Conservation (phyloP, 2,888 invertebrate genomes). For the Pharmacophagus antenor region DNA sequence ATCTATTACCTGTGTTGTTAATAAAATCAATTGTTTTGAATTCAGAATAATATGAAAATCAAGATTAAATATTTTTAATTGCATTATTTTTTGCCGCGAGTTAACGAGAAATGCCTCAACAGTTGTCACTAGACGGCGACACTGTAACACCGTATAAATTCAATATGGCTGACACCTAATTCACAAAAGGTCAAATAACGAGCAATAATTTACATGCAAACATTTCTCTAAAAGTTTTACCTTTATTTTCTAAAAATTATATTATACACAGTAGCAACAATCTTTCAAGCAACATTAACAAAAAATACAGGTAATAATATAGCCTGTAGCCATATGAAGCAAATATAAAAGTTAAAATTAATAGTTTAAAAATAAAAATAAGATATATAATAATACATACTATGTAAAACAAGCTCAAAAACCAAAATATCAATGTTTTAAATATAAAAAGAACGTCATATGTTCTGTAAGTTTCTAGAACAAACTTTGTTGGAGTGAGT, state of each 20-base stretch:
- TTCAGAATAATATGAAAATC: too few relatives aligned
- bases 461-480: slow-evolving; percentile 20
- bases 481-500: background rate
- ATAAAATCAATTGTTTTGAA: too few relatives aligned
- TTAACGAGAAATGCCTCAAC: background rate
- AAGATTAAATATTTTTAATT: too few relatives aligned
- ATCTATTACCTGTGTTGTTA: too few relatives aligned
- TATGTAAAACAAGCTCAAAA: background rate
- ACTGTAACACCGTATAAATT: slow-evolving; percentile 38
- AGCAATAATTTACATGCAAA: slow-evolving; percentile 30
- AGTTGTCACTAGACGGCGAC: slow-evolving; percentile 51
- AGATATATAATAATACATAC: background rate
- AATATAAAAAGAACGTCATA: background rate
- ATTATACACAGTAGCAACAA: background rate
- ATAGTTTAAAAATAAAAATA: background rate
- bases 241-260: background rate
- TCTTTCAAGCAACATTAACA: background rate
- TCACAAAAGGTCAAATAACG: background rate
- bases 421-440: background rate
- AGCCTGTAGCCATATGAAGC: background rate
- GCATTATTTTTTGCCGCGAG: too few relatives aligned
- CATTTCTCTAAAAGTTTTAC: background rate
- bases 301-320: background rate
- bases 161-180: slow-evolving; percentile 59
- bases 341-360: background rate